Base-by-base conservation (phyloP, 1,140 invertebrate species). In the Vanessa atalanta region DNA sequence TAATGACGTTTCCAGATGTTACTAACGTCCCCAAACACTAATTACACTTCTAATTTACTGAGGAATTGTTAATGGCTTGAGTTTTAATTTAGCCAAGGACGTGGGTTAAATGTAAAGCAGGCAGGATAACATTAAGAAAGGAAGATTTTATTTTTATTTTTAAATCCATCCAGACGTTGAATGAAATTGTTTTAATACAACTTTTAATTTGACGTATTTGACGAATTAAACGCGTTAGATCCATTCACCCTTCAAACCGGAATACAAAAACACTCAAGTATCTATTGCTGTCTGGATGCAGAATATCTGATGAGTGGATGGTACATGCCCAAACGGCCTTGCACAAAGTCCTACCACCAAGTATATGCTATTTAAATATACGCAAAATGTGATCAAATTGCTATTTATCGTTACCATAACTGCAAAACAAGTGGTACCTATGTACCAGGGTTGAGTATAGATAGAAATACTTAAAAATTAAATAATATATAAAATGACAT, bases 1-100 rank as follows among this genome's bases (percentile, higher is more conserved):
- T 69, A 69, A 69, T 60, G 53, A 60, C 53, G 37, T 57, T 57
- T 23, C 67, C 67, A 69, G 67, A 60, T 69, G 67, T 60, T 57
- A 48, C 55, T 23, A 69, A 69, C 57, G 67, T 26, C 60, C 50
- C 31, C 26, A 70, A 43, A 23, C 60, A 64, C 60, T 70, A 70
- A 70, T 70, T 70, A 70, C 60, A 64, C 69, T 70, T 51, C n/a
- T 47, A 50, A 70, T 70, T 70, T 64, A 70, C 57, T 70, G 23
- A 57, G 48, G 69, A 70, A 70, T 70, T 63, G 57, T 57, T 60
- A 70, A 70, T 70, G 57, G 68, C 37, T 14, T 12, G 23, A 20
- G 57, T 63, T 71, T 71, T 71, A 53, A 67, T 67, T 53, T 53
- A 37, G 65, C 16, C 14, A 13, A 47, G 51, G 12, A 67, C 65